A percentile compares a stretch with the other conserved stretches of the same genome.
These are phyloP conservation scores for Syncerus caffer DNA, from an alignment of 2,797 vertebrate genomes.

Conservation along the genomic window DNA sequence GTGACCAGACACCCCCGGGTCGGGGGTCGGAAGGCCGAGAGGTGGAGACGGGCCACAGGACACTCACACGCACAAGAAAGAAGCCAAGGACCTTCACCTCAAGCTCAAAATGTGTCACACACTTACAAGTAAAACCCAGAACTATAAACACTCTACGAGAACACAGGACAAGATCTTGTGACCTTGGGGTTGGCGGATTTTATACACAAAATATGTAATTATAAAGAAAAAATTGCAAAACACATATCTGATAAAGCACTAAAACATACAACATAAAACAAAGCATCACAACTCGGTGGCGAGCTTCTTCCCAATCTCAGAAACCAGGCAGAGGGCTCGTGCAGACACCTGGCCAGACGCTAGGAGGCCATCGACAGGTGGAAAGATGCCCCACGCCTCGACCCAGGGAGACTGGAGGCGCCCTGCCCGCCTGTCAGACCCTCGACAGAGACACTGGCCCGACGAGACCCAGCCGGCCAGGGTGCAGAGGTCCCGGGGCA, in stretches of 20 bases:
- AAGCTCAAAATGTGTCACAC: rapidly evolving
- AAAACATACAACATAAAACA: rapidly evolving
- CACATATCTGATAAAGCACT: rapidly evolving
- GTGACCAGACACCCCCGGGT: neutral
- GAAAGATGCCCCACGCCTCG: rapidly evolving
- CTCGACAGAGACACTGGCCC: neutral
- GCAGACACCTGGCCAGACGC: neutral
- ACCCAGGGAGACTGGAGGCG: neutral
- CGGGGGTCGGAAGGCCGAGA: rapidly evolving
- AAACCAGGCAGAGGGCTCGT: no score
- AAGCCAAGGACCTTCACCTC: rapidly evolving
- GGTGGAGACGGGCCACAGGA: rapidly evolving
- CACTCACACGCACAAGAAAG: rapidly evolving
- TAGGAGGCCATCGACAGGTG: rapidly evolving
- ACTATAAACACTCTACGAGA: no score
- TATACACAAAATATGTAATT: rapidly evolving
- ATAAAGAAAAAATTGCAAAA: no score
- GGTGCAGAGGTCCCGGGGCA: neutral
- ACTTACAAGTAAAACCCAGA: rapidly evolving
- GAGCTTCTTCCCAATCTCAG: rapidly evolving
- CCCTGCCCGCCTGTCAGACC: neutral
- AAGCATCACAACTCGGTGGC: rapidly evolving
- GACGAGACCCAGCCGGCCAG: neutral
- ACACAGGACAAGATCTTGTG: rapidly evolving
- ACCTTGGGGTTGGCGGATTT: rapidly evolving